Conservation (phyloP, 30 jellyfish, hydroid and myxozoan genomes). For the Nemopilema nomurai region DNA sequence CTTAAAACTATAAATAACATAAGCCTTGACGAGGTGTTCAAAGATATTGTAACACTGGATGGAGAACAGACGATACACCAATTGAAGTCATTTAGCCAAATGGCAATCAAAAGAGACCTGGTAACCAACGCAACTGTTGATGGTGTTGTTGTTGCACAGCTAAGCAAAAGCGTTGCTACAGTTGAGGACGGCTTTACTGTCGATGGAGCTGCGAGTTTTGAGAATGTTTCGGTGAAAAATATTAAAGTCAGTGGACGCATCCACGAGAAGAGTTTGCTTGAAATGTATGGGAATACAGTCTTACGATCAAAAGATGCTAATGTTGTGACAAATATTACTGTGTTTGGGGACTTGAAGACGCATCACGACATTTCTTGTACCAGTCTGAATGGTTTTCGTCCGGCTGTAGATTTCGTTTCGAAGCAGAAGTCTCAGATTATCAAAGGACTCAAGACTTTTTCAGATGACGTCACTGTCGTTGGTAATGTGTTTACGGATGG, state of each 20-base stretch:
- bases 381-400: constrained; percentile 26
- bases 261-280: constrained; percentile 11
- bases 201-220: constrained; percentile 4
- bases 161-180: neutral
- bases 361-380: neutral
- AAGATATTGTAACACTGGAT: constrained; percentile 59
- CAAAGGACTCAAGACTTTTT: constrained; percentile 16
- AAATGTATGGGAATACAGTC: constrained; percentile 1
- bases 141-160: constrained; percentile 28
- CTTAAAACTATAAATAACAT: constrained; percentile 37
- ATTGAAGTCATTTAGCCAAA: constrained; percentile 26
- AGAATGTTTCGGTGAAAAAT: neutral
- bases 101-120: constrained; percentile 25
- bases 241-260: constrained; percentile 14
- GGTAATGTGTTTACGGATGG: constrained; percentile 25
- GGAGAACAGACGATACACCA: constrained; percentile 54
- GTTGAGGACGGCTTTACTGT: constrained; percentile 14
- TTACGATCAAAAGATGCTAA: constrained; percentile 8
- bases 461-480: constrained; percentile 3
- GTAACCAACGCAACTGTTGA: constrained; percentile 54
- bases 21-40: constrained; percentile 35
- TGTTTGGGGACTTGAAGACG: constrained; percentile 11
- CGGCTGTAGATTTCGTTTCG: constrained; percentile 50
- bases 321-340: neutral
- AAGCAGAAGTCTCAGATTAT: constrained; percentile 35